Evolutionary conservation across 2,888 invertebrate genomes (phyloP).

Genomic region (Drosophila mayaguana): DNA sequence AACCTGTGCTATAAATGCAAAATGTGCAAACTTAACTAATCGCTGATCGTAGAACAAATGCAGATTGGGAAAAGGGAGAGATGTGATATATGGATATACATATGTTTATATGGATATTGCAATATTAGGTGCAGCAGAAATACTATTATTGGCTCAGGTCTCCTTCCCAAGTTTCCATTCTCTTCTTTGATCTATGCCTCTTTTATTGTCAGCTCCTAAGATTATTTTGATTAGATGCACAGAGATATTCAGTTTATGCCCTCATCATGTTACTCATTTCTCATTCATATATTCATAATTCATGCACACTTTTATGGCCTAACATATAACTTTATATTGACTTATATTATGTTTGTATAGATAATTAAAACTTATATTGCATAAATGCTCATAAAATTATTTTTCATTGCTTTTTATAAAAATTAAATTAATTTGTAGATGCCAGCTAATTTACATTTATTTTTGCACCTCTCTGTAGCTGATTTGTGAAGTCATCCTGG

Average conservation of each 20-base stretch:
- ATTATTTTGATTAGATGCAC: background rate
- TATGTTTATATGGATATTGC: background rate
- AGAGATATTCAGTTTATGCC: no score
- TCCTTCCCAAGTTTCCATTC: background rate
- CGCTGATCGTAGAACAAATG: background rate
- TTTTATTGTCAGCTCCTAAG: background rate
- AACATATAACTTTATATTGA: background rate
- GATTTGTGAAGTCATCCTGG: slow-evolving; percentile 15
- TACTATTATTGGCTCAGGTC: no score
- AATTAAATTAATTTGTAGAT: background rate
- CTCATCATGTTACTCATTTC: background rate
- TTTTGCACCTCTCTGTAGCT: slow-evolving; percentile 13
- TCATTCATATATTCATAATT: slow-evolving; percentile 7
- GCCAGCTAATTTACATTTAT: background rate
- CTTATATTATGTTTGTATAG: background rate
- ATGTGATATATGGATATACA: background rate
- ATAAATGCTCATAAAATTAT: background rate
- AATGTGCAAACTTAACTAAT: background rate
- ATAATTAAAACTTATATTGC: background rate
- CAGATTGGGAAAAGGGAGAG: background rate
- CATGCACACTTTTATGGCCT: background rate
- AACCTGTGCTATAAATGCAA: slow-evolving; percentile 36
- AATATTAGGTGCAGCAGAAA: background rate
- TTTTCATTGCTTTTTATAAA: background rate
- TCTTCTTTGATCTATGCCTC: background rate